Evolutionary conservation across 2,113 vertebrate genomes (phyloP).

Genomic region (Sinocyclocheilus anshuiensis): DNA sequence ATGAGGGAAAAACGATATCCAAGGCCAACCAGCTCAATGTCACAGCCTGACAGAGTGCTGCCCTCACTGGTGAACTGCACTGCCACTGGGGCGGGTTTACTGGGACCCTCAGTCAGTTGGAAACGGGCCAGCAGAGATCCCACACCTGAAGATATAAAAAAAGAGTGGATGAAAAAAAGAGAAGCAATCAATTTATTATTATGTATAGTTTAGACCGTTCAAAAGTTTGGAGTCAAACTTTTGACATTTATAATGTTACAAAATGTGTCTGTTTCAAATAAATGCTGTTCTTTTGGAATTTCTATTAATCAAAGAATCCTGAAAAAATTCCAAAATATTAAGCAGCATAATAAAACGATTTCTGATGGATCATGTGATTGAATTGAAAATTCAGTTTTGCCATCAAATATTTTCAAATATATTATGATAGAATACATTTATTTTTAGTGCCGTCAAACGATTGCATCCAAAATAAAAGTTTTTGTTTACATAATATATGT

Average conservation of each 20-base stretch:
- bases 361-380: background rate
- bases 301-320: background rate
- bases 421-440: too few relatives aligned
- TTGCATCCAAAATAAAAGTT: too few relatives aligned
- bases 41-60: constrained; percentile 91
- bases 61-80: constrained; percentile 99
- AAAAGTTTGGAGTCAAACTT: background rate
- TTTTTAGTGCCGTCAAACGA: too few relatives aligned
- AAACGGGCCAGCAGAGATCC: constrained; percentile 93
- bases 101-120: constrained; percentile 90
- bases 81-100: constrained; percentile 87
- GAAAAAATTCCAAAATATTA: background rate
- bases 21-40: constrained; percentile 92
- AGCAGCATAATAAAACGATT: background rate
- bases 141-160: constrained; percentile 76
- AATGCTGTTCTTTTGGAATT: background rate
- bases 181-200: background rate
- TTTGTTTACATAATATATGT: too few relatives aligned
- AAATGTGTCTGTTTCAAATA: background rate
- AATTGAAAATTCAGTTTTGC: background rate
- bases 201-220: background rate
- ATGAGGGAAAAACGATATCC: constrained; percentile 97
- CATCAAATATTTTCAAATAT: too few relatives aligned
- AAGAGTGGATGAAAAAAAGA: background rate
- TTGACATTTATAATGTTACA: background rate